Conservation (phyloP, 2,888 invertebrate genomes). For the Pammene aurita region DNA sequence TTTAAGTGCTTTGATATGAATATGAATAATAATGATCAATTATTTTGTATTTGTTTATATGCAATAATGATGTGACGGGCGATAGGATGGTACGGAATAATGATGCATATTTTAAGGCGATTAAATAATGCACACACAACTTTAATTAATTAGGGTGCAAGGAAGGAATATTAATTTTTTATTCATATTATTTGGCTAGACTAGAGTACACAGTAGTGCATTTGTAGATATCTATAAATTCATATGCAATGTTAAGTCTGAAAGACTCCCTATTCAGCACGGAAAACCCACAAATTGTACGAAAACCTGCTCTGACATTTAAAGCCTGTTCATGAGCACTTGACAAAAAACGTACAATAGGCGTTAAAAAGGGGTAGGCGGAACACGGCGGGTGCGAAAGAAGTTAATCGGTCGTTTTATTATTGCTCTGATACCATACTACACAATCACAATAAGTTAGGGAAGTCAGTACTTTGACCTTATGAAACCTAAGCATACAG, state of each 20-base stretch:
- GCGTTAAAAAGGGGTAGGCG: slow-evolving; percentile 37
- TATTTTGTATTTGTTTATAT: slow-evolving; percentile 11
- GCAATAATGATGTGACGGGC: slow-evolving; percentile 2
- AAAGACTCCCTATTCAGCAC: neutral
- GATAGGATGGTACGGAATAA: too few relatives aligned
- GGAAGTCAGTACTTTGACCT: slow-evolving; percentile 1
- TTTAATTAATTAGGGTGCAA: too few relatives aligned
- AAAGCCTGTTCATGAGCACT: slow-evolving; percentile 20
- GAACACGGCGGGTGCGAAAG: slow-evolving; percentile 42
- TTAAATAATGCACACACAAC: too few relatives aligned
- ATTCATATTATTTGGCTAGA: too few relatives aligned
- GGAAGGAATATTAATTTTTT: too few relatives aligned
- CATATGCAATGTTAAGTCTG: neutral
- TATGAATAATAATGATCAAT: slow-evolving; percentile 37
- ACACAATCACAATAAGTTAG: neutral
- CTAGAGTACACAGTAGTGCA: too few relatives aligned
- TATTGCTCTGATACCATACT: slow-evolving; percentile 49
- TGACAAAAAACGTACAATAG: slow-evolving; percentile 35
- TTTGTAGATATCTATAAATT: too few relatives aligned
- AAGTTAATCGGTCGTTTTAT: slow-evolving; percentile 77
- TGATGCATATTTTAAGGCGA: too few relatives aligned
- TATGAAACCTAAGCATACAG: neutral
- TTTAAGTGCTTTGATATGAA: slow-evolving; percentile 34
- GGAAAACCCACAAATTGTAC: neutral
- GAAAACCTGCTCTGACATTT: slow-evolving; percentile 15